Evolutionary conservation across 1,140 invertebrate species (phyloP), one percentile per base, ranked within the genome.

Genomic region (Brachionus calyciflorus): DNA sequence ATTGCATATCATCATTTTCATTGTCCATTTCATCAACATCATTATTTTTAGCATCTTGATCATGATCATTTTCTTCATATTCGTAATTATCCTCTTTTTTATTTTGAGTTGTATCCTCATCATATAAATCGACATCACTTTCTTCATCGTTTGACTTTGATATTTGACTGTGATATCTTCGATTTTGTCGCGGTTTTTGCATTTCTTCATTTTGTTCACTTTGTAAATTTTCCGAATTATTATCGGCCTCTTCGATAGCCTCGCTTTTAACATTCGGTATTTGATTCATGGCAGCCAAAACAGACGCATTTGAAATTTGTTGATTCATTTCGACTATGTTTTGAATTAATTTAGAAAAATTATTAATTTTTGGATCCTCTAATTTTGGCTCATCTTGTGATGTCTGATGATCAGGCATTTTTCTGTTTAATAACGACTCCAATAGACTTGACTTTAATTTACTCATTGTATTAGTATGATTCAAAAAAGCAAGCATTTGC

Each of bases 311-410:
- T n/a, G 33, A 37, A 17, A 55, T 33, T 40, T 73, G 69, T 26
- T 73, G 69, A 28, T 73, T 73, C 69, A 73, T 73, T 73, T 73
- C 69, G 3, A 73, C 46, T n/a, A 73, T 51, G 12, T 73, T 73
- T 40, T 73, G 69, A 73, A 73, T 73, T 3, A 73, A 19, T n/a
- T 73, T 73, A 37, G 14, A 28, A 19, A 73, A 73, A 40, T 73
- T 48, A 24, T 73, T 73, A 7, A 53, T 17, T 37, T 73, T 60
- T 7, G 55, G 14, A 12, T 65, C 60, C 10, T 65, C 60, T 28
- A n/a, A n/a, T n/a, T 65, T 65, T 37, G 0, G 14, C 0, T 65
- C 33, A n/a, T 60, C 55, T 17, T 17, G 9, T 9, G n/a, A n/a
- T n/a, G n/a, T n/a, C n/a, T n/a, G n/a, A n/a, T n/a, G n/a, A n/a